Base-by-base conservation (phyloP, 2,797 vertebrate species). In the Gastrophryne carolinensis region DNA sequence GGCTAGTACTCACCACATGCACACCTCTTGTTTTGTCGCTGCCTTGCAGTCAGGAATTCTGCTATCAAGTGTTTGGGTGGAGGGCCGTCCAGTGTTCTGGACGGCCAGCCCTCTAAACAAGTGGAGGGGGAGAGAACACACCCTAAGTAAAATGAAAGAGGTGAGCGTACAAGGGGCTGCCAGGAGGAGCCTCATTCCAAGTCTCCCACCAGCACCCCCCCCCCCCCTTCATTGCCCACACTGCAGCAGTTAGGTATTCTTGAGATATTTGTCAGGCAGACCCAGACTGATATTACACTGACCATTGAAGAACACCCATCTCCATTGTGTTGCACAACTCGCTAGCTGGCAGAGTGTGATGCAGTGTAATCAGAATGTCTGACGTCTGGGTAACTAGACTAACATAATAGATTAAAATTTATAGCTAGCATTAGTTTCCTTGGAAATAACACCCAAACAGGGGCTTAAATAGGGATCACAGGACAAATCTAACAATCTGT, bases 1-100 rank as follows among this genome's bases (percentile, higher is more conserved):
- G n/a, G 53, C 27, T 10, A 12, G 3, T 49, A 71, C 74, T 71
- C 27, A 77, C 74, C 65, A 39, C 34, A 68, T 56, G 34, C n/a
- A 56, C 26, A 30, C 21, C 30, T 58, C 52, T 68, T 39, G 11
- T 58, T 53, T 29, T 23, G 71, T 56, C n/a, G 50, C 27, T 4
- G 12, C 19, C 17, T 11, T 54, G 50, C 50, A 34, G 74, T 11
- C 47, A 63, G 66, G 67, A 77, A 62, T 47, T 68, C 66, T 62
- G 29, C 47, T 54, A 69, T 70, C 66, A 63, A 75, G 64, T 68
- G 64, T 69, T 75, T 75, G 73, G 73, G 39, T 75, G 65, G 27
- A 75, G 34, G 69, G 53, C 44, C 68, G 56, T 60, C 60, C 58
- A 66, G 50, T 77, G 66, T 67, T 62, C 47, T 37, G 50, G 35